Conservation (phyloP, 1,140 invertebrate genomes). For the Drosophila arawakana region DNA sequence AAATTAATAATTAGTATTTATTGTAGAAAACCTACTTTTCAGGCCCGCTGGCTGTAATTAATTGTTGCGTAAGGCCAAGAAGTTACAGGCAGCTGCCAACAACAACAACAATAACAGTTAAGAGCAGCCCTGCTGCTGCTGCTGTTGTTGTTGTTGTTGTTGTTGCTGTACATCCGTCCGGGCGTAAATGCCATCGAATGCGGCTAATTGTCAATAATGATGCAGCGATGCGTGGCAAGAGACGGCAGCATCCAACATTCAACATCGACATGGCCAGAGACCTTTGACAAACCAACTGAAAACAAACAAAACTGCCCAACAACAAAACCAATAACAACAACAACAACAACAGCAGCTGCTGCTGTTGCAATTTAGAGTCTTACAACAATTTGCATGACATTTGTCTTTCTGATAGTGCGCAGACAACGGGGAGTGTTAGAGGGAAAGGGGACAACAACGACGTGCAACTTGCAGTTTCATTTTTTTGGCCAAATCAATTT, state of each 20-base stretch:
- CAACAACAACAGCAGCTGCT: constrained; percentile 40
- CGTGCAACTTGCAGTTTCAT: background rate
- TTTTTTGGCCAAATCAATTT: constrained; percentile 32
- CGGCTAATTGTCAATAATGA: constrained; percentile 81
- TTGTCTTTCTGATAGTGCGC: constrained; percentile 46
- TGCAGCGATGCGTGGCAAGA: constrained; percentile 76
- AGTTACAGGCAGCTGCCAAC: constrained; percentile 57
- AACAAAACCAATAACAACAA: constrained; percentile 48
- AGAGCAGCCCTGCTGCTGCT: background rate
- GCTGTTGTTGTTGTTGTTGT: constrained; percentile 16
- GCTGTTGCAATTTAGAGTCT: constrained; percentile 67
- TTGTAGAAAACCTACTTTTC: constrained; percentile 77
- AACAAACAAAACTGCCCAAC: constrained; percentile 76
- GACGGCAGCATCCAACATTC: constrained; percentile 58
- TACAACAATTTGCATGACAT: constrained; percentile 78
- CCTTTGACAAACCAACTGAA: constrained; percentile 79
- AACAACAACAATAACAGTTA: constrained; percentile 24
- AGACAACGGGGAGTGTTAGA: background rate
- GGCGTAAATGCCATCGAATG: constrained; percentile 71
- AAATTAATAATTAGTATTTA: constrained; percentile 71
- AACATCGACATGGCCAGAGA: constrained; percentile 53
- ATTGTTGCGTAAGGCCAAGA: constrained; percentile 79
- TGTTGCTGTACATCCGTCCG: constrained; percentile 71
- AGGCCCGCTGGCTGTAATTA: constrained; percentile 72
- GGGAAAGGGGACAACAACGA: too few species aligned